phyloP scores from a whole-genome alignment of 2,113 vertebrate genomes.

The Spea bombifrons region DNA sequence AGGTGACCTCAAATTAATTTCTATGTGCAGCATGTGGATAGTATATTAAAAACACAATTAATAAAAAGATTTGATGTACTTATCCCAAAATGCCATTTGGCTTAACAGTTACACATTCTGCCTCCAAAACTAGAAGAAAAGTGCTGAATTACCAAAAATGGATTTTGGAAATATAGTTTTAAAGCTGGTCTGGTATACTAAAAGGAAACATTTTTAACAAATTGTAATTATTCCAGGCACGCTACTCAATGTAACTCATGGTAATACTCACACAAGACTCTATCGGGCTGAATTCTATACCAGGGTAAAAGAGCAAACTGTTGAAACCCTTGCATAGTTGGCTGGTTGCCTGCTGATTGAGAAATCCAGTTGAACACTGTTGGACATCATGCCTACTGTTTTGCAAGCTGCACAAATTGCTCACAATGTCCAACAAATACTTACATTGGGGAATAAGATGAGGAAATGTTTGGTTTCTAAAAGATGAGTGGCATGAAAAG shows the following conservation, averaged over 20 bases:
- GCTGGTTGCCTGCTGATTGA: conserved; percentile 35
- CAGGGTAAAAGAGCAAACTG: conserved; percentile 41
- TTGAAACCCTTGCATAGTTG: conserved; percentile 42
- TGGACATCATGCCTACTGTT: not conserved
- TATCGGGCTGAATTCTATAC: conserved; percentile 32
- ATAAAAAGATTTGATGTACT: conserved; percentile 26
- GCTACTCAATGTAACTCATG: conserved; percentile 44
- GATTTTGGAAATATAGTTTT: not conserved
- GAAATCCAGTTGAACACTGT: conserved; percentile 25
- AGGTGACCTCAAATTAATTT: not conserved
- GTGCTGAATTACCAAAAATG: too few species aligned
- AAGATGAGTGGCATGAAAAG: not conserved
- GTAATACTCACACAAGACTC: conserved; percentile 31
- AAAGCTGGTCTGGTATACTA: conserved; percentile 9
- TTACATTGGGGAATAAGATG: not conserved
- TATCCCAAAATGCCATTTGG: too few species aligned
- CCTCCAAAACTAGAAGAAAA: not conserved
- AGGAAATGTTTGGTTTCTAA: conserved; percentile 14
- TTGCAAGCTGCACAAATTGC: not conserved
- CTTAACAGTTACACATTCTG: not conserved
- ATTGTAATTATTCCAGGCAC: conserved; percentile 16
- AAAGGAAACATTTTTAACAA: conserved; percentile 7
- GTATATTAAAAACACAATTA: not conserved
- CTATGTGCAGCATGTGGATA: conserved; percentile 1
- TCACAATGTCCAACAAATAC: not conserved